A percentile compares a stretch with the other conserved stretches of the same genome.
These are phyloP conservation scores for Pinna nobilis DNA, from an alignment of 1,140 invertebrate species.

Conservation along the genomic window DNA sequence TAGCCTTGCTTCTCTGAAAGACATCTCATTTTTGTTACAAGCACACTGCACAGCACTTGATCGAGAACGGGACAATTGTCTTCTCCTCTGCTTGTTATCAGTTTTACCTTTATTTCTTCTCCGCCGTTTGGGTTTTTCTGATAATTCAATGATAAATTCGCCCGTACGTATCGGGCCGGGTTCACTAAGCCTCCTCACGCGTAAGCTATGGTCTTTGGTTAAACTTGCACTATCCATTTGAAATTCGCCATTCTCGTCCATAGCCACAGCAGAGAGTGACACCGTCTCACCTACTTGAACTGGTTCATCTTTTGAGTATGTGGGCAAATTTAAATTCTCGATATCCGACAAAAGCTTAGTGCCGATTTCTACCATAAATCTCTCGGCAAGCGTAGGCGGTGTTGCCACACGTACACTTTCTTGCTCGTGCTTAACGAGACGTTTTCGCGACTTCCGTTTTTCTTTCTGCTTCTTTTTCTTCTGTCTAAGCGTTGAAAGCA, in stretches of 20 bases:
- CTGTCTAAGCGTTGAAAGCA: slow-evolving; percentile 5
- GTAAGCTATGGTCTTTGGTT: no score
- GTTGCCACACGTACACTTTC: neutral
- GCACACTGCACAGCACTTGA: neutral
- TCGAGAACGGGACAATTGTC: no score
- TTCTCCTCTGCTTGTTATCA: no score
- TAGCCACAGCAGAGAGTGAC: no score
- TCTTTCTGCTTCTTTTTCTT: slow-evolving; percentile 1
- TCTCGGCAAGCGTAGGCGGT: slow-evolving; percentile 16
- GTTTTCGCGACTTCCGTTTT: slow-evolving; percentile 3
- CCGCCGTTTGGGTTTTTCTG: slow-evolving; percentile 14
- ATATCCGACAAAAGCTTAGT: neutral
- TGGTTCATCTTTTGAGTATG: no score
- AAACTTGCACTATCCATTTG: no score
- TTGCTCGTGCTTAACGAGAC: neutral
- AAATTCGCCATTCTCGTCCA: no score
- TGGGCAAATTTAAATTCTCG: no score
- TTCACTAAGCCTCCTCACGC: slow-evolving; percentile 11
- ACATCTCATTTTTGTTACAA: neutral
- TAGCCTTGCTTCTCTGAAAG: neutral
- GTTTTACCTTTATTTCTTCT: slow-evolving; percentile 17
- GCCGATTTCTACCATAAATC: slow-evolving; percentile 28
- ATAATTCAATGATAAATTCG: slow-evolving; percentile 13
- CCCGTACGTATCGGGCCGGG: neutral
- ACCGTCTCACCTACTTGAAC: no score